These are phyloP conservation scores for Coecobrya sp. DNA, from an alignment of 2,888 invertebrate species.

Conservation along the genomic window DNA sequence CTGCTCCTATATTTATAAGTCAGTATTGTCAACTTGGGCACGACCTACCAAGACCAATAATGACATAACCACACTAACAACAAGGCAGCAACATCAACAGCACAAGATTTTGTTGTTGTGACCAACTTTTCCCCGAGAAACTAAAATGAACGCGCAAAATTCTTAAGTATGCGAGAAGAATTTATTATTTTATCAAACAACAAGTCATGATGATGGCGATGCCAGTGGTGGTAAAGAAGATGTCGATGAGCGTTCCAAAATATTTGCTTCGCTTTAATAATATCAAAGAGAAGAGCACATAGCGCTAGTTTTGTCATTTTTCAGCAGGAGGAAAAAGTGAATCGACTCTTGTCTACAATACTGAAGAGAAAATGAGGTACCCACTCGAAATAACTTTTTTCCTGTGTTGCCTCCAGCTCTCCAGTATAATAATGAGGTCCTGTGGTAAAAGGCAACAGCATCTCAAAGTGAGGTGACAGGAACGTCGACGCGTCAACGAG, in stretches of 20 bases:
- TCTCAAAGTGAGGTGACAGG: not conserved
- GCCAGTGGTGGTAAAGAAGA: not conserved
- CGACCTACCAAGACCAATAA: constrained; percentile 41
- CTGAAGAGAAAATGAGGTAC: not conserved
- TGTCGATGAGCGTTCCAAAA: constrained; percentile 12
- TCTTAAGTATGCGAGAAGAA: constrained; percentile 27
- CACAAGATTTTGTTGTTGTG: not conserved
- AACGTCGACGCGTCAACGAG: not conserved
- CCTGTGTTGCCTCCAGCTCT: not conserved
- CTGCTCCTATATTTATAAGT: constrained; percentile 10
- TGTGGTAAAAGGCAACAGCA: not conserved
- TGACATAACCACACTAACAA: constrained; percentile 32
- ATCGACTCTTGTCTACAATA: not conserved
- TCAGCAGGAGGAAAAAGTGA: constrained; percentile 1
- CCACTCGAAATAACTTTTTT: not conserved
- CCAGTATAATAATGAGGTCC: not conserved
- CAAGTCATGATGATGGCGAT: not conserved
- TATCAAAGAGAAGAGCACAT: not conserved
- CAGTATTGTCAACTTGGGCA: constrained; percentile 42
- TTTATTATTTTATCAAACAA: constrained; percentile 33
- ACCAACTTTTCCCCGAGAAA: constrained; percentile 17
- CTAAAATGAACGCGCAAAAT: constrained; percentile 16
- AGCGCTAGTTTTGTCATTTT: not conserved
- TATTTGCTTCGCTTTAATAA: constrained; percentile 39
- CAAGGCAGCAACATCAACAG: not conserved